Percentiles rank a stretch among this genome's conserved stretches.
Conservation (phyloP, 2,888 invertebrate genomes). For the Ptychoptera contaminata region DNA sequence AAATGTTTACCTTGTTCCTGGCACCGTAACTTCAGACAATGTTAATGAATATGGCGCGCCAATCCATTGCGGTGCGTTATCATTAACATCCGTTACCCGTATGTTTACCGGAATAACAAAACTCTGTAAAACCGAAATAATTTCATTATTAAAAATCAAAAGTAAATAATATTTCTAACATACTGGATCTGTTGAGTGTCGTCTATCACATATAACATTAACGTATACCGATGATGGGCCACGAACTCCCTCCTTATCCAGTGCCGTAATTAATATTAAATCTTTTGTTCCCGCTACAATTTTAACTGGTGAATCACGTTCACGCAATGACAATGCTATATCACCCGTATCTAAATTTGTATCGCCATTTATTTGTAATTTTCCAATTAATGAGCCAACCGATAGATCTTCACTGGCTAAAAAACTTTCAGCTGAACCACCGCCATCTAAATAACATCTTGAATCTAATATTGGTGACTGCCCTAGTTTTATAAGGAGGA, state of each 20-base stretch:
- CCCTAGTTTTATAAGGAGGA: no score
- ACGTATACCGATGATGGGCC: conserved; percentile 77
- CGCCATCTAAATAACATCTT: conserved; percentile 77
- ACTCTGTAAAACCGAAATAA: conserved; percentile 16
- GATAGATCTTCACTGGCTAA: conserved; percentile 74
- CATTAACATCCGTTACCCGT: conserved; percentile 80
- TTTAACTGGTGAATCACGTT: conserved; percentile 61
- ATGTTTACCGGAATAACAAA: conserved; percentile 30
- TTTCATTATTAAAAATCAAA: not conserved
- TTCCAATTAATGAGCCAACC: conserved; percentile 63
- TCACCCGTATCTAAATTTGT: conserved; percentile 54
- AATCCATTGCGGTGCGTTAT: conserved; percentile 71
- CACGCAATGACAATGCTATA: conserved; percentile 62
- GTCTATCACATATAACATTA: conserved; percentile 69
- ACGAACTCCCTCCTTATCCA: conserved; percentile 71
- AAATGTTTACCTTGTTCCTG: conserved; percentile 33
- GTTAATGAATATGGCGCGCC: conserved; percentile 69
- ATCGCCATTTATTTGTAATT: conserved; percentile 67
- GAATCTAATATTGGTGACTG: conserved; percentile 47
- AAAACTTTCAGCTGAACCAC: conserved; percentile 81
- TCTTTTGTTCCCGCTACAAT: conserved; percentile 66
- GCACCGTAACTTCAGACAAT: conserved; percentile 65
- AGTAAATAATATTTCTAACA: conserved; percentile 17
- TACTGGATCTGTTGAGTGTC: conserved; percentile 64
- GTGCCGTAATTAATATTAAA: conserved; percentile 53